Conservation (phyloP, 2,797 vertebrate genomes). For the Cyprinella venusta region DNA sequence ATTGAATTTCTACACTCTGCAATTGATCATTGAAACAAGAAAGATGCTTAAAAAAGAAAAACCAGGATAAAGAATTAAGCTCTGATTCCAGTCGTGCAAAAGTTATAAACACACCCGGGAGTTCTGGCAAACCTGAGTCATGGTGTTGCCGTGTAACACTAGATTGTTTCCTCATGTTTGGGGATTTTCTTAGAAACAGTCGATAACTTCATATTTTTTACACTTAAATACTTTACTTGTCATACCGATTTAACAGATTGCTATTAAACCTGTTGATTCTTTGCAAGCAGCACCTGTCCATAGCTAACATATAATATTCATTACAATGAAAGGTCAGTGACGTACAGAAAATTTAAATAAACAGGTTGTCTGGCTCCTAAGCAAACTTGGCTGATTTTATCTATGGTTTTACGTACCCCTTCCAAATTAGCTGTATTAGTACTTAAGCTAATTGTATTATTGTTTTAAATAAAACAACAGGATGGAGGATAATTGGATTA, state of each 20-base stretch:
- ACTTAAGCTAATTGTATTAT: slow-evolving; percentile 45
- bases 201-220: slow-evolving; percentile 38
- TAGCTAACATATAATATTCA: slow-evolving; percentile 46
- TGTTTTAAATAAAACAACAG: slow-evolving; percentile 43
- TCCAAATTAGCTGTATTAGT: slow-evolving; percentile 33
- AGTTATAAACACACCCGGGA: slow-evolving; percentile 22
- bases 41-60: slow-evolving; percentile 10
- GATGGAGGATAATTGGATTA: slow-evolving; percentile 25
- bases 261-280: not conserved
- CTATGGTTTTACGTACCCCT: slow-evolving; percentile 1
- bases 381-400: slow-evolving; percentile 33
- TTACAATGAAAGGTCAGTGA: slow-evolving; percentile 54
- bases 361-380: not conserved
- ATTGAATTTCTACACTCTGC: not conserved
- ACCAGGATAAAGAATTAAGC: slow-evolving; percentile 21
- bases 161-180: slow-evolving; percentile 26
- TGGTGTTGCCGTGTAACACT: not conserved
- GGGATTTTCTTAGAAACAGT: slow-evolving; percentile 17
- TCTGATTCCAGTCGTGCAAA: slow-evolving; percentile 14
- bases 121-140: slow-evolving; percentile 19
- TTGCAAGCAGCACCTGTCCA: slow-evolving; percentile 33
- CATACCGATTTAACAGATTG: slow-evolving; percentile 13
- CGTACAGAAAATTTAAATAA: slow-evolving; percentile 6
- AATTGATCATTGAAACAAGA: slow-evolving; percentile 13
- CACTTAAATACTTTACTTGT: slow-evolving; percentile 32